Conservation (phyloP, 2,888 invertebrate species). For the Diaprepes abbreviatus region DNA sequence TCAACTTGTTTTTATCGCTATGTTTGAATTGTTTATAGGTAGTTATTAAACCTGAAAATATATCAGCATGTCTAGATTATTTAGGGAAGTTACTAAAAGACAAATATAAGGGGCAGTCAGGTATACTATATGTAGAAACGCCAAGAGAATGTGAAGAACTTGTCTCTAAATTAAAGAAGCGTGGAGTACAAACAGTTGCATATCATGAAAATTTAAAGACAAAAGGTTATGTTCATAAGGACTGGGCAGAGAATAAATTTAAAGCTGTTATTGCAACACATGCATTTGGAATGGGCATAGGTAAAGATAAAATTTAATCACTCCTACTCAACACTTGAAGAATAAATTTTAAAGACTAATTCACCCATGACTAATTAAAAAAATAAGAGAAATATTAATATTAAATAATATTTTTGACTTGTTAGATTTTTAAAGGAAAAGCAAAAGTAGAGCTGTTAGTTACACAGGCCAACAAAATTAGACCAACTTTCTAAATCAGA, state of each 20-base stretch:
- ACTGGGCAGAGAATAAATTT: conserved; percentile 77
- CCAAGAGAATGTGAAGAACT: conserved; percentile 78
- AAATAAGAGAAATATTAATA: no score
- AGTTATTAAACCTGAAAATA: conserved; percentile 51
- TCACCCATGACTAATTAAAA: no score
- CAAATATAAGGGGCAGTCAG: conserved; percentile 80
- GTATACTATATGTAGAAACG: conserved; percentile 91
- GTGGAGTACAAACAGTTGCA: conserved; percentile 74
- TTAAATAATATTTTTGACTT: no score
- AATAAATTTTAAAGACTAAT: no score
- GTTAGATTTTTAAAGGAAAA: no score
- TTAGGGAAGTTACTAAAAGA: conserved; percentile 72
- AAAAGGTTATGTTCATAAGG: conserved; percentile 75
- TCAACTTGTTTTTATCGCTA: no score
- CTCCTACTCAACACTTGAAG: no score
- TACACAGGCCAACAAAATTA: no score
- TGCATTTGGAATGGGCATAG: conserved; percentile 96
- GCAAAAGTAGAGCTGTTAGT: no score
- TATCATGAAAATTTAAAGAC: conserved; percentile 88
- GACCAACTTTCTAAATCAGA: no score
- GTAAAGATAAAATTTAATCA: conserved; percentile 66
- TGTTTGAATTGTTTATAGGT: no score
- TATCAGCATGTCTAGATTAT: conserved; percentile 45
- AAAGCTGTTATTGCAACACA: conserved; percentile 92
- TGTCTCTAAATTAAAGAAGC: conserved; percentile 73